Conservation (phyloP, 2,888 invertebrate species). For the Tenthredo mesomela region DNA sequence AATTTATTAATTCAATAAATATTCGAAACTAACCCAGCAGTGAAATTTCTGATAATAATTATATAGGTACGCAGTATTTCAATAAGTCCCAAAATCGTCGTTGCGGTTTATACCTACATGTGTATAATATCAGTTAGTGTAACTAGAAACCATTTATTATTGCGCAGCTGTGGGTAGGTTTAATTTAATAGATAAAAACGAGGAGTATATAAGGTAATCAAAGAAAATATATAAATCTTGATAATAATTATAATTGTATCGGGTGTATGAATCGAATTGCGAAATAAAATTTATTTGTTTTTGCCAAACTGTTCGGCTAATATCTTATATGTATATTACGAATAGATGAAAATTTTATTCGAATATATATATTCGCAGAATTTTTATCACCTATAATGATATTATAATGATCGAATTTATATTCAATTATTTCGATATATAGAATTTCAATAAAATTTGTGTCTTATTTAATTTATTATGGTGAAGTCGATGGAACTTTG, state of each 20-base stretch:
- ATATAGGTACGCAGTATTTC: background rate
- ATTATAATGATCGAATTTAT: background rate
- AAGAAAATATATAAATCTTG: background rate
- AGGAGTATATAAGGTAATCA: background rate
- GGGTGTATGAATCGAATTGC: background rate
- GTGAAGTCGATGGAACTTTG: background rate
- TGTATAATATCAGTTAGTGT: background rate
- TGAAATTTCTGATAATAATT: background rate
- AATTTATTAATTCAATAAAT: background rate
- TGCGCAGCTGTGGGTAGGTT: background rate
- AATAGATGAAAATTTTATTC: background rate
- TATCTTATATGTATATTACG: background rate
- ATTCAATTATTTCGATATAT: background rate
- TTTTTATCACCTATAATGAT: background rate
- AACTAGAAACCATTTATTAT: conserved; percentile 2
- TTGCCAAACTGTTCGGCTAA: background rate
- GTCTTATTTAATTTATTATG: background rate
- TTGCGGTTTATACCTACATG: background rate
- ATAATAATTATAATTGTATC: background rate
- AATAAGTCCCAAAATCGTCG: background rate
- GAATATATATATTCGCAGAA: background rate
- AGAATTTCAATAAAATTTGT: background rate
- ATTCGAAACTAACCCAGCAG: background rate
- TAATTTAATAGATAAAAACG: background rate
- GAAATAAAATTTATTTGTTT: background rate